These are phyloP conservation scores for Rhinoderma darwinii DNA, from an alignment of 2,113 vertebrate species.

Conservation along the genomic window DNA sequence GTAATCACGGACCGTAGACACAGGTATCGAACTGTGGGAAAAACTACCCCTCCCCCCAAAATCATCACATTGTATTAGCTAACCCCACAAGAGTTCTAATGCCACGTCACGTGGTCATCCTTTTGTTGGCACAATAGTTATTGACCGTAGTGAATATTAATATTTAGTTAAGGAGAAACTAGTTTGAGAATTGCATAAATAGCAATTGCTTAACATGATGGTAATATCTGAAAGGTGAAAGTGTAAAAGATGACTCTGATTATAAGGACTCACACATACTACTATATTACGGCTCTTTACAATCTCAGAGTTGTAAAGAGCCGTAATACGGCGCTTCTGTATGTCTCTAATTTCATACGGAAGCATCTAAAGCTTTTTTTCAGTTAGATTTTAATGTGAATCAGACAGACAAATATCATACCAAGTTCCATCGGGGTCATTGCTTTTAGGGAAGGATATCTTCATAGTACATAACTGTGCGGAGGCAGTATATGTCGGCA, in stretches of 20 bases:
- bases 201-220: too few relatives aligned
- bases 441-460: not conserved
- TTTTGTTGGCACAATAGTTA: not conserved
- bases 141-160: not conserved
- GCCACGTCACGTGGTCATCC: not conserved
- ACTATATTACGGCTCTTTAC: not conserved
- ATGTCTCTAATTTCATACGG: not conserved
- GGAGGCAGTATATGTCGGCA: too few relatives aligned
- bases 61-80: not conserved
- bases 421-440: not conserved
- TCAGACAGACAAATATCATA: not conserved
- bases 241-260: not conserved
- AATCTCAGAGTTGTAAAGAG: too few relatives aligned
- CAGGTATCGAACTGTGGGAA: not conserved
- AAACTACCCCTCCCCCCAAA: not conserved
- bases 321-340: not conserved
- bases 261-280: not conserved
- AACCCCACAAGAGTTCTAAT: not conserved
- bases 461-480: not conserved
- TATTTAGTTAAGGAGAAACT: too few relatives aligned
- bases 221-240: too few relatives aligned
- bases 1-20: too few relatives aligned
- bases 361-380: not conserved
- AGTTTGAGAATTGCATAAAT: too few relatives aligned
- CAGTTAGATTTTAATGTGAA: too few relatives aligned